Evolutionary conservation across 2,888 invertebrate species (phyloP), one percentile per base, ranked within the genome.

Genomic region (Conchocele bisecta): DNA sequence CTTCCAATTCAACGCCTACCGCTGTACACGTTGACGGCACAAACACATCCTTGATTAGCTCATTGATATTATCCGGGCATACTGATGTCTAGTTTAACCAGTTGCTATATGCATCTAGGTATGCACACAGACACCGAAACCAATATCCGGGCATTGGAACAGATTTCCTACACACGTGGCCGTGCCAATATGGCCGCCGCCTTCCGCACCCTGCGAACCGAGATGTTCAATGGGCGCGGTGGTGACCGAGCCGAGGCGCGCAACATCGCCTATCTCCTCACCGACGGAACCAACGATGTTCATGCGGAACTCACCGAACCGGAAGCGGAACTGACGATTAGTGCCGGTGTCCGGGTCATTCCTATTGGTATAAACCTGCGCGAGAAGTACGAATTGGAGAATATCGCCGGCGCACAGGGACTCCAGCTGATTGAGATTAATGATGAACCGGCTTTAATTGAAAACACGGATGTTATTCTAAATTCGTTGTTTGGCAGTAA

Each of bases 181-280:
- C 63, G 74, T 24, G 85, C 89, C 17, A 88, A 89, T 66, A 86
- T 88, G 81, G 88, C 89, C 0, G 86, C 80, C 4, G 89, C 88
- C 5, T 75, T 89, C 28, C 69, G 79, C 33, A 74, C 80, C 5
- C 58, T 86, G 11, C 68, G 86, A 15, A 82, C 76, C 0, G 48
- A 77, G 26, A 85, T 88, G 79, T 88, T 87, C 59, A 84, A 85
- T 29, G 78, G 80, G 6, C 63, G 67, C n/a, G 71, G 72, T 28
- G 88, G 86, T 2, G 89, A 89, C 72, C 73, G 90, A 42, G 61
- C 77, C 1, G 59, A 77, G 53, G 83, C 87, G 48, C 68, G 77
- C 54, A 89, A 89, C 75, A 83, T 87, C 53, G 86, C 86, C 3
- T 84, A 88, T 66, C 73, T 89, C 56, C 66, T 90, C 28, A 89